Conservation (phyloP, 2,113 vertebrate species). For the Macquaria ambigua region DNA sequence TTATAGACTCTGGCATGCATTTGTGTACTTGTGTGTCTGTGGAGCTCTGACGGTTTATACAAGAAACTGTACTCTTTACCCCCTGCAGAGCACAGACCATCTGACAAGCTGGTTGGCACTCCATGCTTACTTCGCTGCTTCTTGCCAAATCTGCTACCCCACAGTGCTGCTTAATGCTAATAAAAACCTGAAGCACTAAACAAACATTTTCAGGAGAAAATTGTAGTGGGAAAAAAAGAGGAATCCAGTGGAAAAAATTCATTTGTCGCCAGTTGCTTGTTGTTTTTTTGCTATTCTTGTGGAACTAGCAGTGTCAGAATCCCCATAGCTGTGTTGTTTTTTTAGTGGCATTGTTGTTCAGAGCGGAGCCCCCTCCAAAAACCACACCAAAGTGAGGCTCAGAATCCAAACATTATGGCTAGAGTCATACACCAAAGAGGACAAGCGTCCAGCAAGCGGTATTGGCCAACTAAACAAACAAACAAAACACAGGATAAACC, state of each 20-base stretch:
- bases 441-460: constrained; percentile 49
- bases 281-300: constrained; percentile 6
- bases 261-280: constrained; percentile 12
- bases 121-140: neutral
- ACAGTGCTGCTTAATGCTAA: constrained; percentile 44
- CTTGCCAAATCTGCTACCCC: constrained; percentile 44
- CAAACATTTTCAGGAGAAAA: constrained; percentile 52
- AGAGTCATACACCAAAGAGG: constrained; percentile 58
- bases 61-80: constrained; percentile 44
- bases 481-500: constrained; percentile 46
- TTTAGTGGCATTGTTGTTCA: constrained; percentile 50
- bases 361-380: constrained; percentile 33
- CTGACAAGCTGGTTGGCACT: constrained; percentile 44
- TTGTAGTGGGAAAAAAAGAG: neutral
- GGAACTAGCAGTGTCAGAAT: constrained; percentile 12
- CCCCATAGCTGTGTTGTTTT: constrained; percentile 24
- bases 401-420: constrained; percentile 73
- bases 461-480: constrained; percentile 58
- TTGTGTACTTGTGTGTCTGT: constrained; percentile 59
- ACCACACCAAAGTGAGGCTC: constrained; percentile 57
- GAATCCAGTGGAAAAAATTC: constrained; percentile 23
- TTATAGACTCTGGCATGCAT: constrained; percentile 49
- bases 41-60: constrained; percentile 31
- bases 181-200: constrained; percentile 55
- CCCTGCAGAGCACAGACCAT: constrained; percentile 42